Percentiles rank a stretch among this genome's conserved stretches.
Evolutionary conservation across 2,888 invertebrate species (phyloP).

Genomic region (Theodoxus fluviatilis): DNA sequence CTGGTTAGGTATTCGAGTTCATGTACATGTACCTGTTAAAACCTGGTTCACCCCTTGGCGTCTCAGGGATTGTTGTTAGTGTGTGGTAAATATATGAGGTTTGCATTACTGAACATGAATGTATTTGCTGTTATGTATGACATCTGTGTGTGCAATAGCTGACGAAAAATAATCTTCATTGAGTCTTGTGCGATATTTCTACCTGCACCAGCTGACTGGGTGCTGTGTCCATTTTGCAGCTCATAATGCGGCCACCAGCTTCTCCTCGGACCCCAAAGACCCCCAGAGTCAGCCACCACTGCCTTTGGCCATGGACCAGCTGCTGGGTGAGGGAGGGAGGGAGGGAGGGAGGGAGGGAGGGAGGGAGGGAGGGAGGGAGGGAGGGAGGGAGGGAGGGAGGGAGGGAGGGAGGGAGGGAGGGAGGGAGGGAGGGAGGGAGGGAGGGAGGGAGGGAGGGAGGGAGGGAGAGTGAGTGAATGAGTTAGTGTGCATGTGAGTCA

Average conservation of each 20-base stretch:
- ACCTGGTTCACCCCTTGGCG: no score
- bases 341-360: no score
- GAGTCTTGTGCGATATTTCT: neutral
- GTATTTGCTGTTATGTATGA: neutral
- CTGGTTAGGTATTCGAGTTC: no score
- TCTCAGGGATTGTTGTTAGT: neutral
- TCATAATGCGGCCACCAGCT: constrained; percentile 41
- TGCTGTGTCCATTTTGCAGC: constrained; percentile 29
- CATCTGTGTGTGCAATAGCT: neutral
- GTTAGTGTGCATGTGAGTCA: no score
- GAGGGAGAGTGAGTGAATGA: no score
- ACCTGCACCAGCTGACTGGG: neutral
- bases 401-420: no score
- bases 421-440: no score
- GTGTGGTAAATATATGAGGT: neutral
- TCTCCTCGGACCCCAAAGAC: constrained; percentile 58
- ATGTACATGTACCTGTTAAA: no score
- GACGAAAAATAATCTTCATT: neutral
- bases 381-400: no score
- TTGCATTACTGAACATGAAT: neutral
- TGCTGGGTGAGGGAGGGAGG: no score
- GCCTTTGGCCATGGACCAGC: constrained; percentile 94
- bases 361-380: no score
- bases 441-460: no score
- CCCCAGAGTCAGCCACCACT: constrained; percentile 72